Evolutionary conservation across 64 coral and sea anemone species (phyloP), one percentile per base, ranked within the genome.

Genomic region (Dendrophyllia cribrosa): DNA sequence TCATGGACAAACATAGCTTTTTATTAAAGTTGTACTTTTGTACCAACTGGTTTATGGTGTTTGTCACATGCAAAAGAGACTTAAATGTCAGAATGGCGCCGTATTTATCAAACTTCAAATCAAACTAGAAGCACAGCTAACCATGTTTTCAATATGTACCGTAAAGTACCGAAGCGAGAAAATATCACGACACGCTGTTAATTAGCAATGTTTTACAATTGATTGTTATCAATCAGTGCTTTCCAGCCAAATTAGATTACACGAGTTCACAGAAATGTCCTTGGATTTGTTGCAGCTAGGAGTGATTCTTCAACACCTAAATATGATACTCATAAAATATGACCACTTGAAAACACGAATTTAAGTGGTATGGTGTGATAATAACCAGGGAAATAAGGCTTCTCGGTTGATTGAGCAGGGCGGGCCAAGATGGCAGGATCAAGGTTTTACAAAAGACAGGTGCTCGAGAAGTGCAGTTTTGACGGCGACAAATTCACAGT

Each of bases 321-420:
- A 84, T 84, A 84, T 84, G 78, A 67, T 84, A 84, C 80, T 84
- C 80, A 84, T 84, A 84, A 84, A 84, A 84, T 84, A 22, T 68
- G 80, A 84, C 80, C 80, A 62, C 51, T 82, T 82, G 78, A 82
- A 82, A 82, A 82, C 78, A 65, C 47, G 34, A 34, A 34, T 82
- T 66, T 48, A 84, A 48, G 43, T 84, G 45, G 67, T 84, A 20
- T 65, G 79, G 65, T 66, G 53, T 84, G 60, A 84, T 24, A 68
- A 14, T 65, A 3, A 51, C 80, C 58, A 82, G 78, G 25, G 59
- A 81, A 34, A 34, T 34, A 34, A 34, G 34, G 34, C 34, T 5
- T 56, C 3, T 56, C 53, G 7, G 7, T 56, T 56, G 12, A 56
- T 9, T 56, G 7, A 56, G 12, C 3, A 56, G 53, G 53, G 53